phyloP scores from a whole-genome alignment of 2,797 vertebrate species.

The Numenius phaeopus region DNA sequence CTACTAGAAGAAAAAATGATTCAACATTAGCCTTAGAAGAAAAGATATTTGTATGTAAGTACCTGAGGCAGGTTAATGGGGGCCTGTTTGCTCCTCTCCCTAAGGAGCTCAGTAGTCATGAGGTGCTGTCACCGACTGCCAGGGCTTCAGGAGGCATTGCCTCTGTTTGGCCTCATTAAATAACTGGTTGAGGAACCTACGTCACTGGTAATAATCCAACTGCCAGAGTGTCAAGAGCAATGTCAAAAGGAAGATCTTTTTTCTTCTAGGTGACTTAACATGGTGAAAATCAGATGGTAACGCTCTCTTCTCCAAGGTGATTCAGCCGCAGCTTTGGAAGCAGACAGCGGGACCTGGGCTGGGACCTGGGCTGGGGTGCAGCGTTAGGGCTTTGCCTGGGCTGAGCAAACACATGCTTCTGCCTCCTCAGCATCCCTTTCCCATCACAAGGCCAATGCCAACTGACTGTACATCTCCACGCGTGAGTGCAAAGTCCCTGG shows the following conservation, averaged over 20 bases:
- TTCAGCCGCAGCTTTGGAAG: neutral
- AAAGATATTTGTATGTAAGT: neutral
- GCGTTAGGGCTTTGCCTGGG: neutral
- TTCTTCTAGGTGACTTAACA: neutral
- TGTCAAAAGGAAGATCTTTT: neutral
- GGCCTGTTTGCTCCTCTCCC: neutral
- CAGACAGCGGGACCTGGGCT: neutral
- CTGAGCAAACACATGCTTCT: neutral
- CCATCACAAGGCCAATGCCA: accelerated
- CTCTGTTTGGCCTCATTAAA: neutral
- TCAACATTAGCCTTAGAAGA: neutral
- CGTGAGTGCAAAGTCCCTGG: too few species aligned
- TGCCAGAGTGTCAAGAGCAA: neutral
- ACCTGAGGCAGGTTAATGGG: neutral
- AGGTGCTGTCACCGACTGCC: too few species aligned
- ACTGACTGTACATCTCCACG: accelerated
- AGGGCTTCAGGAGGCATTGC: neutral
- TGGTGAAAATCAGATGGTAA: neutral
- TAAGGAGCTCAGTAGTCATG: neutral
- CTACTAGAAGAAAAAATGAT: neutral
- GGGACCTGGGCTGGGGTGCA: neutral
- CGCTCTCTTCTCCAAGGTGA: neutral
- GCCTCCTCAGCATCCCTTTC: neutral
- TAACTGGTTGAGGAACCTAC: too few species aligned
- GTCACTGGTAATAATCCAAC: neutral